A percentile compares a stretch with the other conserved stretches of the same genome.
These are phyloP conservation scores for Ovis canadensis DNA, from an alignment of 2,113 vertebrate species.

Conservation along the genomic window DNA sequence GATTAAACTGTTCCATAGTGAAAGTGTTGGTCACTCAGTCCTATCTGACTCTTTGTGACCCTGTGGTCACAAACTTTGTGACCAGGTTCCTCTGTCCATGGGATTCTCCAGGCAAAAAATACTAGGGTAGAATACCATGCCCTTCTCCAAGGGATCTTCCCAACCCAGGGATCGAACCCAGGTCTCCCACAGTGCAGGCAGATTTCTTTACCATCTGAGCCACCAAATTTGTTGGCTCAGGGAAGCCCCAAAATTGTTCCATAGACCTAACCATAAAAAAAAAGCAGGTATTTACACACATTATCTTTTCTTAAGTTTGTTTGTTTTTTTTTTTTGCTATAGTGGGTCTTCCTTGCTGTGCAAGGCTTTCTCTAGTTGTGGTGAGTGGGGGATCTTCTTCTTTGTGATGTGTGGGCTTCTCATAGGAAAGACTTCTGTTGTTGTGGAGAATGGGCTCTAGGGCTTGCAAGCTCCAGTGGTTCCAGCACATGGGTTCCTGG, in stretches of 20 bases:
- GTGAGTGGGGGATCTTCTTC: background rate
- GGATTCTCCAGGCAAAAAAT: background rate
- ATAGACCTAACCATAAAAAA: background rate
- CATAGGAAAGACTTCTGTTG: background rate
- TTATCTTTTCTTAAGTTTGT: background rate
- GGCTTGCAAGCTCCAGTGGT: fast-evolving
- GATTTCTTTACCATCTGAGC: background rate
- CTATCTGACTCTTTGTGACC: background rate
- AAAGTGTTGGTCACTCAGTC: background rate
- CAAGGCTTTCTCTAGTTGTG: background rate
- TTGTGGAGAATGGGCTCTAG: background rate
- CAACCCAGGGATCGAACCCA: fast-evolving
- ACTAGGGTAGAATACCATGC: background rate
- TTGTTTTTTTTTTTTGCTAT: background rate
- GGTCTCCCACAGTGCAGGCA: background rate
- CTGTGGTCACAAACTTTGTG: too few relatives aligned
- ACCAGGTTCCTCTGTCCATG: background rate
- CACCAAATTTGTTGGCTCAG: background rate
- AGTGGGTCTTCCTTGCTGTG: background rate
- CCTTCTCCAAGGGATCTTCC: background rate
- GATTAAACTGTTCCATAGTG: background rate
- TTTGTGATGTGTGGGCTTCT: background rate
- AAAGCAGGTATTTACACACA: background rate
- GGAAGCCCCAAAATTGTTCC: background rate
- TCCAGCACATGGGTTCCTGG: background rate